Conservation (phyloP, 2,888 invertebrate species). For the Anthrax anthrax region DNA sequence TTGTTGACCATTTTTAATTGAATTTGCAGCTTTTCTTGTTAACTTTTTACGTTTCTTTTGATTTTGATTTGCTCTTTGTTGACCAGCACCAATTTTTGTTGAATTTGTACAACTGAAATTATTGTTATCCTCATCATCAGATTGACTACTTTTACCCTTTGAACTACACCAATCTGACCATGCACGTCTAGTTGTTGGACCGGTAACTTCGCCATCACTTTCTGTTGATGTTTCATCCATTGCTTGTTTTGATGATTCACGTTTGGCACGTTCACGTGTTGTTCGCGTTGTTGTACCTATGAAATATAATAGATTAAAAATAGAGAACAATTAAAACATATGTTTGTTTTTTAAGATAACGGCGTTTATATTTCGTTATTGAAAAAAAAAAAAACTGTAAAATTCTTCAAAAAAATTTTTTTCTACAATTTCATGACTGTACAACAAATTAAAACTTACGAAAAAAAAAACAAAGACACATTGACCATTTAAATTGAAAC, state of each 20-base stretch:
- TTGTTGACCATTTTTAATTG: slow-evolving; percentile 12
- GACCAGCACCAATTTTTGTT: slow-evolving; percentile 16
- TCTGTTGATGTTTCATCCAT: slow-evolving; percentile 22
- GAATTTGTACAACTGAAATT: slow-evolving; percentile 27
- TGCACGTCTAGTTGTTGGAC: slow-evolving; percentile 56
- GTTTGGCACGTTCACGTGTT: slow-evolving; percentile 33
- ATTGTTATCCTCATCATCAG: slow-evolving; percentile 42
- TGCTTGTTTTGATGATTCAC: slow-evolving; percentile 25
- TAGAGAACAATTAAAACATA: no score
- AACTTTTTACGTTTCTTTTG: slow-evolving; percentile 33
- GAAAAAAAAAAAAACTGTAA: no score
- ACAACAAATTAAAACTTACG: no score
- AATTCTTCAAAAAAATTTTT: no score
- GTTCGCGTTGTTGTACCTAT: slow-evolving; percentile 28
- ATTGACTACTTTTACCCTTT: slow-evolving; percentile 45
- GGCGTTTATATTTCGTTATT: no score
- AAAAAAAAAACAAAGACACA: no score
- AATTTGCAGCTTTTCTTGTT: slow-evolving; percentile 31
- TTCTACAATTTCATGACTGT: no score
- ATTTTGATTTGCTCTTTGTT: slow-evolving; percentile 17
- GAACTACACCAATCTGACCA: slow-evolving; percentile 60
- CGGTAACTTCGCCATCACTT: slow-evolving; percentile 36
- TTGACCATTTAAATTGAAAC: no score
- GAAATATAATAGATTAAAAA: neutral
- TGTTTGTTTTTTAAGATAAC: no score